Evolutionary conservation across 2,797 vertebrate genomes (phyloP), one percentile per base, ranked within the genome.

Genomic region (Gephyroberyx darwinii): DNA sequence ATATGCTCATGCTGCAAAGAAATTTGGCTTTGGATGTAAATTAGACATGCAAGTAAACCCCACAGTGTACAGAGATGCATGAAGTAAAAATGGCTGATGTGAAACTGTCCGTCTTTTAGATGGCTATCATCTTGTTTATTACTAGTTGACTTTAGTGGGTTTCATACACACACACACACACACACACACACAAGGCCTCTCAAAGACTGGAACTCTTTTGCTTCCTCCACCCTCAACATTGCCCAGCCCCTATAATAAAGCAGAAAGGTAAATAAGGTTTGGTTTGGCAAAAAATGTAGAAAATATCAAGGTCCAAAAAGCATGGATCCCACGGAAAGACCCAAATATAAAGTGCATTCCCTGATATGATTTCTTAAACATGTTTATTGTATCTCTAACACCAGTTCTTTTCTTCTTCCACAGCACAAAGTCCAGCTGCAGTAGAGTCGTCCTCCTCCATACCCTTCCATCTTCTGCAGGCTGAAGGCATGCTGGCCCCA

Each of bases 361-460:
- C 13, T 35, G 12, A 35, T 51, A 58, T 22, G 33, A 6, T 69
- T 59, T 55, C 26, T 37, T 37, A 37, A 13, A 1, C 16, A n/a
- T 41, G 2, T 68, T 59, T 31, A 33, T 50, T 55, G 54, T 55
- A n/a, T 74, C 6, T 71, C 58, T 75, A 82, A 78, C 30, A 1
- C 12, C 16, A 17, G 65, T 69, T 62, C 2, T 50, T 66, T 56
- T 75, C 26, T 70, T 48, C 30, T 65, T 19, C 52, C 16, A 17
- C 82, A 88, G 82, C 86, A 48, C 89, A 89, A 57, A 73, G 47
- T 5, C 8, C 77, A n/a, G 68, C 84, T 30, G 59, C 64, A 5
- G 55, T 58, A 4, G 90, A 93, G 20, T 48, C 75, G 19, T 20
- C 20, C 60, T 33, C 43, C 16, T 17, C 75, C n/a, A 13, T 77